Evolutionary conservation across 2,113 vertebrate species (phyloP), one percentile per base, ranked within the genome.

Genomic region (Lepus americanus): DNA sequence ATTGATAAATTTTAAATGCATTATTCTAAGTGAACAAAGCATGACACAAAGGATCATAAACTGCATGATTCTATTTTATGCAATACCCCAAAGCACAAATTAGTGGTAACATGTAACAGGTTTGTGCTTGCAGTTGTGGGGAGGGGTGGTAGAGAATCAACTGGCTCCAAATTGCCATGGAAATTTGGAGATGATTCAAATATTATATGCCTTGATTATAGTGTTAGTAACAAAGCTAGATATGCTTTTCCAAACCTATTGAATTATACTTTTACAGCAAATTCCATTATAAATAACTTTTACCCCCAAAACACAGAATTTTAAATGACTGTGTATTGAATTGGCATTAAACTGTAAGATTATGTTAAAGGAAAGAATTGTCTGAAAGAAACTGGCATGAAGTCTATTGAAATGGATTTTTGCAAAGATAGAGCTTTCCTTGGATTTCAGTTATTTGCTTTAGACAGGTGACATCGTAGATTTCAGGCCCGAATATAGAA

Each of bases 381-480:
- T 78, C 70, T 66, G n/a, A 83, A 70, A 53, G 3, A 88, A 76
- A 61, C n/a, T 70, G 39, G 17, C 64, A 44, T 64, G 4, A 53
- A 84, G 53, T 73, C 22, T 20, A 55, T 16, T 92, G 14, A 95
- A 78, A 95, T 95, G 31, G 53, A 84, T 92, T 72, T 59, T 64
- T 53, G 53, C 9, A 83, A 29, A 78, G 77, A n/a, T 70, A 8
- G 14, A 83, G 36, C 25, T n/a, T 23, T 72, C 39, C 53, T 72
- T 39, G 8, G 25, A 44, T 67, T 89, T 95, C 66, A 64, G 79
- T 66, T 73, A 39, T 84, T 51, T 29, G 64, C 17, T 77, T 69
- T 19, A 84, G 63, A 61, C 70, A 90, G 77, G 44, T 53, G 29
- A 59, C 11, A 49, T 49, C 29, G 49, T 44, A 29, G 22, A 22